Conservation (phyloP, 2,888 invertebrate species). For the Falcaria lacertinaria region DNA sequence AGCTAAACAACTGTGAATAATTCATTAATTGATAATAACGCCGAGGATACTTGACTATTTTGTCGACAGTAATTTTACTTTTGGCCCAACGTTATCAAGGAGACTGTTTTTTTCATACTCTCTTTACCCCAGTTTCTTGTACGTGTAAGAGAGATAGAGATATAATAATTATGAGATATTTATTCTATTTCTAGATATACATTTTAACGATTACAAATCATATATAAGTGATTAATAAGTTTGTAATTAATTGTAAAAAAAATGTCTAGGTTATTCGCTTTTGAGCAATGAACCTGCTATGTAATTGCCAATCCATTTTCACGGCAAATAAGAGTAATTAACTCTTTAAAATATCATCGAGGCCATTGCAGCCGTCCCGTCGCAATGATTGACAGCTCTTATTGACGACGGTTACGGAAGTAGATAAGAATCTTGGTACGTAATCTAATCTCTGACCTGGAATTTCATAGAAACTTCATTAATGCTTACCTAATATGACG, state of each 20-base stretch:
- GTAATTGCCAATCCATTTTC: conserved; percentile 32
- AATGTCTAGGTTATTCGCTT: conserved; percentile 13
- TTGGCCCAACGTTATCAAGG: too few species aligned
- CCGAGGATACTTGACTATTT: too few species aligned
- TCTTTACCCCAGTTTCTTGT: too few species aligned
- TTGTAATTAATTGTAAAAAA: background rate
- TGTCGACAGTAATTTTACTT: too few species aligned
- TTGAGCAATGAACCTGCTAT: conserved; percentile 18
- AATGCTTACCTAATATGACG: conserved; percentile 91
- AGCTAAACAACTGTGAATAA: too few species aligned
- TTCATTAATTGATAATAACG: too few species aligned
- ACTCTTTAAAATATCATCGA: conserved; percentile 24
- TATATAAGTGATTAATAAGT: background rate
- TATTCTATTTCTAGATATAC: too few species aligned
- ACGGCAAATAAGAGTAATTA: conserved; percentile 36
- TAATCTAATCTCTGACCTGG: background rate
- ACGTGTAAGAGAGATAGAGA: too few species aligned
- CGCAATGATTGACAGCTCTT: conserved; percentile 18
- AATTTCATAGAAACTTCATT: background rate
- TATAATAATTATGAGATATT: too few species aligned
- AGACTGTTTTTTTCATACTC: too few species aligned
- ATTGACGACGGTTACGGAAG: conserved; percentile 7
- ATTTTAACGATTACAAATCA: background rate
- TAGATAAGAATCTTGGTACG: background rate
- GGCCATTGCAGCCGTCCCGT: conserved; percentile 17